Percentiles rank a stretch among this genome's conserved stretches.
Evolutionary conservation across 2,888 invertebrate species (phyloP).

Genomic region (Sarcophaga subvicina): DNA sequence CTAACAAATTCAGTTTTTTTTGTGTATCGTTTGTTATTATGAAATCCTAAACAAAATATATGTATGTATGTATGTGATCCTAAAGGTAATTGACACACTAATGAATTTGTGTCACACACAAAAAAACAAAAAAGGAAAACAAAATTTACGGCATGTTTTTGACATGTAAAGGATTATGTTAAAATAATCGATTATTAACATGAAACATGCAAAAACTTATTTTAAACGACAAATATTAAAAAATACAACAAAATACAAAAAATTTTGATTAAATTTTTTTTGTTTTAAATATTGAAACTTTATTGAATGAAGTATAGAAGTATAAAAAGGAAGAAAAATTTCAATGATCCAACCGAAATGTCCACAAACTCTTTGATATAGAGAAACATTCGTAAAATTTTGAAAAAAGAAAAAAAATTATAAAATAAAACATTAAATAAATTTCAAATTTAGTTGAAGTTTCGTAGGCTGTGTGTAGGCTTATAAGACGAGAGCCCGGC

Average conservation of each 20-base stretch:
- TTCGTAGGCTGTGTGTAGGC: too few species aligned
- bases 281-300: too few species aligned
- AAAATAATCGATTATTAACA: slow-evolving; percentile 31
- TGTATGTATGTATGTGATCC: background rate
- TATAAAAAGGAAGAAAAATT: too few species aligned
- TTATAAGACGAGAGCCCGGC: too few species aligned
- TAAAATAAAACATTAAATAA: too few species aligned
- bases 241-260: background rate
- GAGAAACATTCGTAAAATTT: too few species aligned
- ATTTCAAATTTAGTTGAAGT: too few species aligned
- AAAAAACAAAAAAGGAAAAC: background rate
- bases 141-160: slow-evolving; percentile 1
- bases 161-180: slow-evolving; percentile 9
- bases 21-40: background rate
- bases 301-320: too few species aligned
- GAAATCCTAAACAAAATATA: background rate
- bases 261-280: too few species aligned
- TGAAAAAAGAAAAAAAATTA: too few species aligned
- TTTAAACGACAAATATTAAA: background rate
- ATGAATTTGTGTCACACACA: slow-evolving; percentile 42
- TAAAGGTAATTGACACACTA: slow-evolving; percentile 36
- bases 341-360: too few species aligned
- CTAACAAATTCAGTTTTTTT: background rate
- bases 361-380: too few species aligned
- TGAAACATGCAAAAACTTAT: slow-evolving; percentile 18